Base-by-base conservation (phyloP, 2,113 vertebrate species). In the Trematocara stigmaticum region DNA sequence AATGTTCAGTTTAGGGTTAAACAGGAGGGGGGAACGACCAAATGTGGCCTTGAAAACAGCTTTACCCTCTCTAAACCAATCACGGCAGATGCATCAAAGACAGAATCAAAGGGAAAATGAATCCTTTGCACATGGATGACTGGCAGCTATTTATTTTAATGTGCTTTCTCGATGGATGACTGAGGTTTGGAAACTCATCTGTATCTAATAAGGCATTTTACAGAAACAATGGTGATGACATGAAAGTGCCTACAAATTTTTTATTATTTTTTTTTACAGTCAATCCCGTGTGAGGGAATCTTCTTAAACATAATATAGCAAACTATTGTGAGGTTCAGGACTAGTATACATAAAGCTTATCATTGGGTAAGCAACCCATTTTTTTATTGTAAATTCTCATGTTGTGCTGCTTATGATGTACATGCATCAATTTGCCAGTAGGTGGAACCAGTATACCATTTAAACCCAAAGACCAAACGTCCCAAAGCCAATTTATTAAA, bases 141-240 rank as follows among this genome's bases (percentile, higher is more conserved):
- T 95, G 94, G 76, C 93, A 92, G 87, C 18, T 94, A 91, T 94
- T 94, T 94, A 95, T 94, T 94, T 94, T 87, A 89, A 61, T 84
- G 85, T 78, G 84, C 76, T 87, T 26, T 74, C 45, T 78, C 49
- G 20, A 26, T 53, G 86, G 66, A 53, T 26, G 79, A 51, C 78
- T 88, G 85, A 91, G 82, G 82, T 89, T 78, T 81, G 35, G 87
- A 90, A 92, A 93, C 81, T 40, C 71, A 83, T 89, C 93, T 93
- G 90, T 79, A 80, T 91, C 90, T 93, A 93, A 94, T 93, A 91
- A 92, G 61, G 56, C 76, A 47, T 69, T 84, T 91, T 87, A 85
- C 92, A 83, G 90, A 92, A 95, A 94, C 89, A 90, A 29, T 13
- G 49, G n/a, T 26, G 40, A 84, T 79, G 82, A 90, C 83, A 80